Base-by-base conservation (phyloP, 2,113 vertebrate genomes). In the Garra rufa region DNA sequence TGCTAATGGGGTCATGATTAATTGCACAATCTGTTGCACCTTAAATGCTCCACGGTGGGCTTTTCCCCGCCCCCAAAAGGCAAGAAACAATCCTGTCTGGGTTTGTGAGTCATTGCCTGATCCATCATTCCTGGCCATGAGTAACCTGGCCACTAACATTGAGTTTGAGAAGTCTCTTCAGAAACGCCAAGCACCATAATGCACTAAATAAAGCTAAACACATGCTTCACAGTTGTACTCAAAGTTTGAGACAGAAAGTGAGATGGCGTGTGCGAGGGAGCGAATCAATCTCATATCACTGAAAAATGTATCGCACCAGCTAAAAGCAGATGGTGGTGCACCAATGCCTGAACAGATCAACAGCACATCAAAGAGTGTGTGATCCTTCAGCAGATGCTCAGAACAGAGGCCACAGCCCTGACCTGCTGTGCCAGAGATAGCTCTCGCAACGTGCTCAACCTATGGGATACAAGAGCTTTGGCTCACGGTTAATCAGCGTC, bases 1-100 rank as follows among this genome's bases (percentile, higher is more conserved):
- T 28, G 77, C 52, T 87, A 87, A 87, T 82, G 70, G 73, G 28
- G 55, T 63, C 74, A 57, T 87, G 77, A 87, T 87, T 84, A 87
- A 84, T 81, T 46, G 48, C 57, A 15, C 48, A 81, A 44, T 52
- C 73, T 55, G 50, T 76, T 34, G 48, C n/a, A 46, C 59, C 74
- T 78, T 70, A 87, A 81, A 81, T 34, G 38, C 76, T 75, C 26
- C 30, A 70, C 3, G 2, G n/a, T n/a, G 73, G 41, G 43, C 50
- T n/a, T 21, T 1, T 46, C 11, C 24, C 17, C 28, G 3, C 76
- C 59, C n/a, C 19, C 26, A 52, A 67, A 43, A 9, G n/a, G 19
- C 11, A 48, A 55, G 70, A 52, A 30, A 55, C 17, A 34, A 34
- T 38, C 59, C 41, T 82, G 63, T 76, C 59, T 34, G 82, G 21